Evolutionary conservation across 2,888 invertebrate genomes (phyloP).

Genomic region (Sinohyriopsis cumingii): DNA sequence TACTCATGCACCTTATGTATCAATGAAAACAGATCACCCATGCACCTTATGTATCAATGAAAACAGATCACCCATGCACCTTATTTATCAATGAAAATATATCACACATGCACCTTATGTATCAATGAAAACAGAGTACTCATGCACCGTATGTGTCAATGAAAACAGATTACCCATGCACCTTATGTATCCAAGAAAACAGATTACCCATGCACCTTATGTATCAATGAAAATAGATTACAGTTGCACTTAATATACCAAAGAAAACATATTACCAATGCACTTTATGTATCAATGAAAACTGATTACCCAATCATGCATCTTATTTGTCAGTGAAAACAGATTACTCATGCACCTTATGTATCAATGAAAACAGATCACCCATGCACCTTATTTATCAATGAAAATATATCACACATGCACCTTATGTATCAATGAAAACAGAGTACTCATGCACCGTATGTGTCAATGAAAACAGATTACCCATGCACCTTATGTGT

Average conservation of each 20-base stretch:
- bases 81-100: not conserved
- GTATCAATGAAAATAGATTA: constrained; percentile 7
- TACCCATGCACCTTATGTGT: no score
- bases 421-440: no score
- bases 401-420: no score
- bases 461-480: no score
- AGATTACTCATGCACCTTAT: constrained; percentile 20
- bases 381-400: no score
- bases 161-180: constrained; percentile 24
- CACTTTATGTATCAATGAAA: not conserved
- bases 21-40: constrained; percentile 20
- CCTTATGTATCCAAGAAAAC: not conserved
- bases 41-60: constrained; percentile 4
- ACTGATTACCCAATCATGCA: no score
- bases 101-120: constrained; percentile 28
- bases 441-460: no score
- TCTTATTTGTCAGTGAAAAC: not conserved
- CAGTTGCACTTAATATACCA: not conserved
- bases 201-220: not conserved
- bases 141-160: not conserved
- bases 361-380: no score
- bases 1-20: not conserved
- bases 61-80: not conserved
- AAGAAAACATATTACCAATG: no score
- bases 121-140: not conserved